phyloP scores from a whole-genome alignment of 2,797 vertebrate genomes.

The Toxotes lorentzi region DNA sequence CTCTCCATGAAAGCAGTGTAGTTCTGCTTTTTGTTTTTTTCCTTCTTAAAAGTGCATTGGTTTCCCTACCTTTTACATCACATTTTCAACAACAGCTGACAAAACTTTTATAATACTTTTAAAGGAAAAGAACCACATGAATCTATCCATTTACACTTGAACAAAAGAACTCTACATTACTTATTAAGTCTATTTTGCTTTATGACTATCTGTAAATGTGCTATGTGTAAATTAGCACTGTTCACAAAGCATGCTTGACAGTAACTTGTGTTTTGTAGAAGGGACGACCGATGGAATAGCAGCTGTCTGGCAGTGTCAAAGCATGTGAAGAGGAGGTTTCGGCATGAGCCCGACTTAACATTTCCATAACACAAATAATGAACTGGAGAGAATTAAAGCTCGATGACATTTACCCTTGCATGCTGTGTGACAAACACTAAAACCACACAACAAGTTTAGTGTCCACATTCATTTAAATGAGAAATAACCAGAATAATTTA shows the following conservation, averaged over 20 bases:
- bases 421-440: slow-evolving; percentile 65
- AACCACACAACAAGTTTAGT: slow-evolving; percentile 55
- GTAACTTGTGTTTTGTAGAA: slow-evolving; percentile 15
- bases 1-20: slow-evolving; percentile 30
- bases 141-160: slow-evolving; percentile 30
- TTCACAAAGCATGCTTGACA: slow-evolving; percentile 65
- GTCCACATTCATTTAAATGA: slow-evolving; percentile 48
- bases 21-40: slow-evolving; percentile 14
- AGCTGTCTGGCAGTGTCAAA: slow-evolving; percentile 75
- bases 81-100: slow-evolving; percentile 48
- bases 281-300: slow-evolving; percentile 31
- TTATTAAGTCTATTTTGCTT: slow-evolving; percentile 41
- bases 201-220: slow-evolving; percentile 40
- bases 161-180: slow-evolving; percentile 42
- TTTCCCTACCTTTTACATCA: slow-evolving; percentile 52
- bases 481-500: slow-evolving; percentile 27
- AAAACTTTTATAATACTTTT: slow-evolving; percentile 30
- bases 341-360: slow-evolving; percentile 50
- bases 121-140: slow-evolving; percentile 19
- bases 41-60: slow-evolving; percentile 60
- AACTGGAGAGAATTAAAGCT: slow-evolving; percentile 56
- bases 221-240: slow-evolving; percentile 46
- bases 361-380: slow-evolving; percentile 37
- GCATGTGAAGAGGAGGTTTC: slow-evolving; percentile 57
- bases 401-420: slow-evolving; percentile 49